Base-by-base conservation (phyloP, 2,797 vertebrate species). In the Oryzias sinensis region DNA sequence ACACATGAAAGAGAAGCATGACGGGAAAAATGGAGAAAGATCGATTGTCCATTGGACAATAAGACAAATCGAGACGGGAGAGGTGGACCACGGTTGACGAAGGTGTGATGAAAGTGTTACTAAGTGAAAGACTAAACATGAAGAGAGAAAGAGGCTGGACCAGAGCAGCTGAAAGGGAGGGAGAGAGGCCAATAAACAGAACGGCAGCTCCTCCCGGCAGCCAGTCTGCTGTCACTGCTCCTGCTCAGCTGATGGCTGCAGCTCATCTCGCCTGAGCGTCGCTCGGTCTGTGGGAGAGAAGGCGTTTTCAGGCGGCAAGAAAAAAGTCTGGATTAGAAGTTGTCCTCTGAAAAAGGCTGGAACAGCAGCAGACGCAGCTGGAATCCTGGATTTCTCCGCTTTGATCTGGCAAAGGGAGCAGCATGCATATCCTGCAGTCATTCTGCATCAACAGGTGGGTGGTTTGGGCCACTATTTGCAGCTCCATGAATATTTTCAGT, bases 371-470 rank as follows among this genome's bases (percentile, higher is more conserved):
- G 40, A 14, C 11, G 44, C 56, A 45, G 49, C 57, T 22, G 55
- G 33, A 33, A 33, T 33, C 29, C 11, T 52, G 47, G 4, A 16
- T 13, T 54, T 54, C 43, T 42, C 29, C 5, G 25, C 59, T 45
- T 56, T 62, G 59, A 45, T 41, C 40, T 18, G 50, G 29, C 66
- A 43, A 14, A 70, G 46, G 46, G 46, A 66, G 65, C 83, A 84
- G 33, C 81, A 92, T 92, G 90, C 88, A 92, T 84, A 91, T 92
- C 72, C 74, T 91, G 48, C 91, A 90, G 62, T 88, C 89, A 0
- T 90, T 89, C 80, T 92, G 88, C 84, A 88, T 92, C 82, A 92
- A 92, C 88, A 92, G 91, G 91, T 93, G 18, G 57, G 91, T 58
- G 8, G 5, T 33, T 33, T 27, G 25, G 25, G 25, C 25, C 25